These are phyloP conservation scores for Tolypeutes matacus DNA, from an alignment of 2,797 vertebrate genomes.

Conservation along the genomic window DNA sequence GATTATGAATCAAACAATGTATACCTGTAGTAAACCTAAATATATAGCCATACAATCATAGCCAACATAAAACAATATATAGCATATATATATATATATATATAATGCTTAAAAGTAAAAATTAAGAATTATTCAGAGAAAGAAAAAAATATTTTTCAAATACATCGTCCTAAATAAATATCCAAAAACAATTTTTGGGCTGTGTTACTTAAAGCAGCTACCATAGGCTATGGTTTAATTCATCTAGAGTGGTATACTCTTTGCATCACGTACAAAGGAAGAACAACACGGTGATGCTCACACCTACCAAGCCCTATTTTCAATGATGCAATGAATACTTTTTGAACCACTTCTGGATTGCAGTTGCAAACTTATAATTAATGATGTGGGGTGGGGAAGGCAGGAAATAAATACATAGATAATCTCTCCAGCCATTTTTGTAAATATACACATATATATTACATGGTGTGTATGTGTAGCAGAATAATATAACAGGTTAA, in stretches of 20 bases:
- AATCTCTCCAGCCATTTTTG: not conserved
- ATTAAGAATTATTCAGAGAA: not conserved
- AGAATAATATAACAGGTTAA: not conserved
- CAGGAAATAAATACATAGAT: not conserved
- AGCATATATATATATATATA: not conserved
- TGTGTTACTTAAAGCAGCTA: not conserved
- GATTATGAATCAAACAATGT: not conserved
- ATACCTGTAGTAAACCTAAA: conserved; percentile 22
- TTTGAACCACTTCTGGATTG: not conserved
- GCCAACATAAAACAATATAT: not conserved
- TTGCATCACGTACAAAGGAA: not conserved
- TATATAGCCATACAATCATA: not conserved
- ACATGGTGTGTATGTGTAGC: not conserved
- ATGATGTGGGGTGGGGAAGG: not conserved
- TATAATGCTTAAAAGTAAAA: not conserved
- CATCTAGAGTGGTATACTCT: not conserved
- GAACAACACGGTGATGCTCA: not conserved
- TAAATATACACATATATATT: not conserved
- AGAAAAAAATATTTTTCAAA: not conserved
- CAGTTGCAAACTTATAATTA: not conserved
- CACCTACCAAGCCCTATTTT: not conserved
- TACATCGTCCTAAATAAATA: not conserved
- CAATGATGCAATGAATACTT: not conserved
- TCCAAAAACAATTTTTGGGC: not conserved
- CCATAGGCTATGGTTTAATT: not conserved